phyloP scores from a whole-genome alignment of 2,797 vertebrate species.

The Enteromius treurensis region DNA sequence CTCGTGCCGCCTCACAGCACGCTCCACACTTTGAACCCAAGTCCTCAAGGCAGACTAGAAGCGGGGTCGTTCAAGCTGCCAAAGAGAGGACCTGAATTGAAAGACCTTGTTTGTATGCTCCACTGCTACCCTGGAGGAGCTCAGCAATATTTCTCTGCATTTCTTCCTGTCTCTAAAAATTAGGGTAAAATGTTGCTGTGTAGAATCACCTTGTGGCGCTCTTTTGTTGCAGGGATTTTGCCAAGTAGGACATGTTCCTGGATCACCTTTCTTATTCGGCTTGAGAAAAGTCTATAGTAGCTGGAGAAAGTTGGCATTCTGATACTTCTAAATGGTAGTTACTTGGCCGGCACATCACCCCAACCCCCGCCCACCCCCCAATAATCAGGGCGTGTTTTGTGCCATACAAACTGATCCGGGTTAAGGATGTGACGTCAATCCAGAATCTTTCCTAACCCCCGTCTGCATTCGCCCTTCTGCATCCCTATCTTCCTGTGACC shows the following conservation, averaged over 20 bases:
- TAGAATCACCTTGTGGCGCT: not conserved
- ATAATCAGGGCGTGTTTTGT: conserved; percentile 22
- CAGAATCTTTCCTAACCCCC: conserved; percentile 11
- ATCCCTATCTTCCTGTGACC: conserved; percentile 41
- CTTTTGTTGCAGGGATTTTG: not conserved
- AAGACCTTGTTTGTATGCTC: conserved; percentile 53
- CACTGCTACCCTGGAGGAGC: not conserved
- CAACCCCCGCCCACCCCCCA: no score
- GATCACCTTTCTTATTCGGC: conserved; percentile 7
- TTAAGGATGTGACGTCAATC: conserved; percentile 40
- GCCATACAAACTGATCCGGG: conserved; percentile 9
- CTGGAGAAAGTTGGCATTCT: not conserved
- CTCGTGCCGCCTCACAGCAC: conserved; percentile 56
- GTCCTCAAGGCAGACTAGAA: conserved; percentile 61
- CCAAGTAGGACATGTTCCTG: not conserved
- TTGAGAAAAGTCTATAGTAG: not conserved
- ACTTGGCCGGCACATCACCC: no score
- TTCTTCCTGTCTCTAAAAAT: not conserved
- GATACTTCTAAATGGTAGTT: not conserved
- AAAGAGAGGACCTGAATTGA: conserved; percentile 57
- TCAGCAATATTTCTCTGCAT: not conserved
- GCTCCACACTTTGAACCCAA: conserved; percentile 66
- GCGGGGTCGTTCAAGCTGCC: conserved; percentile 44
- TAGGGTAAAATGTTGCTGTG: not conserved
- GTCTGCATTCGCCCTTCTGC: conserved; percentile 19